Conservation (phyloP, 2,113 vertebrate species). For the Poicephalus gulielmi region DNA sequence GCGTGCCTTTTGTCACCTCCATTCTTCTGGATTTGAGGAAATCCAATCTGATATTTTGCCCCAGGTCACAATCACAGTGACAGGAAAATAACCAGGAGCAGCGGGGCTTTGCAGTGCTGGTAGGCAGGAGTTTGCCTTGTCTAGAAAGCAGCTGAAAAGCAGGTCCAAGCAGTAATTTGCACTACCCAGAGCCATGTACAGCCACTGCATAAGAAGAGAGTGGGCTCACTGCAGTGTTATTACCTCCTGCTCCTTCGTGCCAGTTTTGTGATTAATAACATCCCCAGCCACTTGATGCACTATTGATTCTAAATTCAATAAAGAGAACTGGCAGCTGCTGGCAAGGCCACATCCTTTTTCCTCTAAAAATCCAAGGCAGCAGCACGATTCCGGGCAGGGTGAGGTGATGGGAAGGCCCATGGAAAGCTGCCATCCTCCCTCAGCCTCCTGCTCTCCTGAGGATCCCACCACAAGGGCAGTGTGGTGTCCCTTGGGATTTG, state of each 20-base stretch:
- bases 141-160: neutral
- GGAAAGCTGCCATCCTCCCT: neutral
- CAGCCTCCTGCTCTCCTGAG: no score
- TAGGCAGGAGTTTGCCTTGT: neutral
- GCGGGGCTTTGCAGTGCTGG: neutral
- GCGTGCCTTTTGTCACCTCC: neutral
- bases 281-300: constrained; percentile 59
- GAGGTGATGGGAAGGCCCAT: neutral
- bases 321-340: constrained; percentile 36
- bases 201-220: neutral
- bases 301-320: constrained; percentile 58
- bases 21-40: neutral
- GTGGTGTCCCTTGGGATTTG: neutral
- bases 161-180: neutral
- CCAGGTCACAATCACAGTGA: rapidly evolving
- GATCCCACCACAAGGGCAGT: neutral
- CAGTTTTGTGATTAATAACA: constrained; percentile 61
- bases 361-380: neutral
- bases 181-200: neutral
- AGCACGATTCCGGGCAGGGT: neutral
- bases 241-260: constrained; percentile 12
- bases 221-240: neutral
- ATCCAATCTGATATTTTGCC: rapidly evolving
- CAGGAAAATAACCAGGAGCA: neutral
- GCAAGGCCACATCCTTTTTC: neutral